Evolutionary conservation across 2,113 vertebrate species (phyloP).

Genomic region (Gavia stellata): DNA sequence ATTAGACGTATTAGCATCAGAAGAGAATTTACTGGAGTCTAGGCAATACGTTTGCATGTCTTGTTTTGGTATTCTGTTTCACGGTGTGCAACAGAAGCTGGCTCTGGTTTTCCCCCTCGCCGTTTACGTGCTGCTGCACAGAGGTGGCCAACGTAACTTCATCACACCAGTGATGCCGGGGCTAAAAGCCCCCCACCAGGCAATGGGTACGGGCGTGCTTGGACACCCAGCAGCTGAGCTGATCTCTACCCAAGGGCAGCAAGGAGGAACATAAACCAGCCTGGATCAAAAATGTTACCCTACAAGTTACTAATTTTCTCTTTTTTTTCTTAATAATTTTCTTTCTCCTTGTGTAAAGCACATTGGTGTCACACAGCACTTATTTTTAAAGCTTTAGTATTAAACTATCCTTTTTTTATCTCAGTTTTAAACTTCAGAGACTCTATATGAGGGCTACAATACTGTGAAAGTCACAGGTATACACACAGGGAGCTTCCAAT

Average conservation of each 20-base stretch:
- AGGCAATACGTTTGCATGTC: background rate
- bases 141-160: accelerated
- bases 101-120: background rate
- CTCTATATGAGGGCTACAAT: background rate
- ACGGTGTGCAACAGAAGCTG: accelerated
- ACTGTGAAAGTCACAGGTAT: background rate
- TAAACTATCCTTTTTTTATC: background rate
- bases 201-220: accelerated
- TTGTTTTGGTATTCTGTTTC: background rate
- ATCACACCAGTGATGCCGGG: accelerated
- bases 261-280: background rate
- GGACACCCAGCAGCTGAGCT: background rate
- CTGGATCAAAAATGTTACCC: background rate
- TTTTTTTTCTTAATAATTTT: background rate
- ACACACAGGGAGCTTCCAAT: background rate
- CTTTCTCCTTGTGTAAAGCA: background rate
- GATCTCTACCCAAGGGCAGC: no score
- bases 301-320: background rate
- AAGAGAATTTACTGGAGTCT: background rate
- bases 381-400: background rate
- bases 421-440: background rate
- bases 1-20: background rate
- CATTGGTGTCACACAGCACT: background rate
- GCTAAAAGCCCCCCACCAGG: background rate
- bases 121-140: background rate